Conservation (phyloP, 2,797 vertebrate genomes). For the Ambastaia sidthimunki region DNA sequence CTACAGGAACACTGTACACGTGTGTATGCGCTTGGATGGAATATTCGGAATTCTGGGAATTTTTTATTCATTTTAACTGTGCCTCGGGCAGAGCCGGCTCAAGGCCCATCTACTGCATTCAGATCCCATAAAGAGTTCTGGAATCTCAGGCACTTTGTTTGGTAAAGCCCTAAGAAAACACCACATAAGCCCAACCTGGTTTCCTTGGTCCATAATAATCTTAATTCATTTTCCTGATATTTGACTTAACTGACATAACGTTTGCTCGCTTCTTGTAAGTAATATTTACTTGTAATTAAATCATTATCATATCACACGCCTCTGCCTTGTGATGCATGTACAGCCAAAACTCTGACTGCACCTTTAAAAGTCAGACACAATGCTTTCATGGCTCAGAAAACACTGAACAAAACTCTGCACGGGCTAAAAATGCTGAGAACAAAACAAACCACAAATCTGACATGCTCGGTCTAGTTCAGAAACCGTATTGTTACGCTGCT, state of each 20-base stretch:
- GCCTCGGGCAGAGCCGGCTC: background rate
- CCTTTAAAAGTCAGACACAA: slow-evolving; percentile 17
- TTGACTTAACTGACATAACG: too few relatives aligned
- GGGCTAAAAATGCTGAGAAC: slow-evolving; percentile 20
- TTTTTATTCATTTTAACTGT: background rate
- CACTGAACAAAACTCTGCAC: slow-evolving; percentile 11
- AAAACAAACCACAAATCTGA: slow-evolving; percentile 29
- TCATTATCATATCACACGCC: slow-evolving; percentile 9
- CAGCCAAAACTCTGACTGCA: background rate
- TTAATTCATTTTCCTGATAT: background rate
- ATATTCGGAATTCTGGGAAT: slow-evolving; percentile 44
- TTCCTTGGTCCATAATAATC: background rate
- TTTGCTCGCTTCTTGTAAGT: background rate
- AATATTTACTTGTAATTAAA: background rate
- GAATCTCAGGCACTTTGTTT: slow-evolving; percentile 13
- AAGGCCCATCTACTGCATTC: slow-evolving; percentile 17
- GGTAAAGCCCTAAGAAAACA: background rate
- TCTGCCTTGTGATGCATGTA: background rate
- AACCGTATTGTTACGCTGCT: background rate
- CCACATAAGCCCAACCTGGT: background rate
- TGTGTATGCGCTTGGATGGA: background rate
- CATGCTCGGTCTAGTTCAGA: slow-evolving; percentile 39
- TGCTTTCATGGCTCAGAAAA: slow-evolving; percentile 13
- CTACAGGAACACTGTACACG: too few relatives aligned
- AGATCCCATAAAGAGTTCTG: background rate